These are phyloP conservation scores for Valencia hispanica DNA, from an alignment of 2,797 vertebrate genomes.

Conservation along the genomic window DNA sequence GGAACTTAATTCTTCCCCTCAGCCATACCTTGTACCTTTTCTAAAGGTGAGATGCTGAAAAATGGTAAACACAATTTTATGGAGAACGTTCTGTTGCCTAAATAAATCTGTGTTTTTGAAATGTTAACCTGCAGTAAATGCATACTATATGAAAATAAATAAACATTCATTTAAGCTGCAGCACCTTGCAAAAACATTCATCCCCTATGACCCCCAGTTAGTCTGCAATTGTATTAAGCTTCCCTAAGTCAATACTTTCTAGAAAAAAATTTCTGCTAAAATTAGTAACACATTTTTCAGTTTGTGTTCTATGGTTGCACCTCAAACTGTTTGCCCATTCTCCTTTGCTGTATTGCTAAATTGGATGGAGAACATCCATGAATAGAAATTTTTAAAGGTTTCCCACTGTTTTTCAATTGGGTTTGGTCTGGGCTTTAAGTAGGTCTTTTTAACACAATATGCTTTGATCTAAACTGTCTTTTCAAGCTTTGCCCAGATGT, in stretches of 20 bases:
- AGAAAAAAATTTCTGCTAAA: neutral
- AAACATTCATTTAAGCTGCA: neutral
- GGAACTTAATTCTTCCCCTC: constrained; percentile 93
- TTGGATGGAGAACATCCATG: no score
- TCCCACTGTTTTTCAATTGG: no score
- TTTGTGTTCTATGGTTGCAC: neutral
- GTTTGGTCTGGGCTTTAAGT: no score
- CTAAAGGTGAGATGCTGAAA: constrained; percentile 86
- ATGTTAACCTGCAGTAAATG: neutral
- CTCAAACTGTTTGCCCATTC: neutral
- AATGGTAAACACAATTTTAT: neutral
- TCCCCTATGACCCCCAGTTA: neutral
- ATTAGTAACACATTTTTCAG: neutral
- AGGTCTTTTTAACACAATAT: no score
- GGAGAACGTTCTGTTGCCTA: neutral
- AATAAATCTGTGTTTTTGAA: neutral
- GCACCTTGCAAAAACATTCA: neutral
- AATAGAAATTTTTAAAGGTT: no score
- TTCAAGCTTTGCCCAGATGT: no score
- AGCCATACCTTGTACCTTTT: constrained; percentile 97
- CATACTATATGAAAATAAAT: neutral
- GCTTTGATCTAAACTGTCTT: no score
- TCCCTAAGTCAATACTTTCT: neutral
- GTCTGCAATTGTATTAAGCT: neutral
- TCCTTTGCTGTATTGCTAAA: no score